Percentiles rank a stretch among this genome's conserved stretches.
Evolutionary conservation across 2,888 invertebrate species (phyloP).

Genomic region (Platynereis dumerilii): DNA sequence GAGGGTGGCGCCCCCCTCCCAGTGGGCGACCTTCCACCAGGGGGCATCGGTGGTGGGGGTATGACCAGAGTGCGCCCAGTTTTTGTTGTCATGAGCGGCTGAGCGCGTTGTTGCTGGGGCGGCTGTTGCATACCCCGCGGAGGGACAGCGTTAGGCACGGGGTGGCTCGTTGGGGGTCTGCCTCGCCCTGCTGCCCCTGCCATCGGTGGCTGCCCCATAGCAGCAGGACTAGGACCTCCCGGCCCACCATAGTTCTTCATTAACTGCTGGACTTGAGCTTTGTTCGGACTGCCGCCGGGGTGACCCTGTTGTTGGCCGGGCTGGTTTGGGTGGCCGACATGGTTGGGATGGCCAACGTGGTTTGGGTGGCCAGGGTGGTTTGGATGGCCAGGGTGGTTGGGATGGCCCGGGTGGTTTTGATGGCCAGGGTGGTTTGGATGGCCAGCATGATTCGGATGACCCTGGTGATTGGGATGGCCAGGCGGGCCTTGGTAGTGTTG

Average conservation of each 20-base stretch:
- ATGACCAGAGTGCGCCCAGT: constrained; percentile 13
- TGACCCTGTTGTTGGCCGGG: too few relatives aligned
- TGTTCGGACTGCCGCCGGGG: background rate
- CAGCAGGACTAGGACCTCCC: background rate
- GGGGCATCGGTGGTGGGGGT: constrained; percentile 19
- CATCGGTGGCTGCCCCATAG: background rate
- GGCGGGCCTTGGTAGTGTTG: too few relatives aligned
- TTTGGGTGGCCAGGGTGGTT: too few relatives aligned
- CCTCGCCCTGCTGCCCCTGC: background rate
- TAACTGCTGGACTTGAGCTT: constrained; percentile 8
- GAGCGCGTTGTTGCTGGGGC: background rate
- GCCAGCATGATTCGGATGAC: background rate
- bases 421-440: constrained; percentile 17
- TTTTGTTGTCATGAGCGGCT: background rate
- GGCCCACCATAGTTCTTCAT: constrained; percentile 4
- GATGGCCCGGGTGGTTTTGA: constrained; percentile 4
- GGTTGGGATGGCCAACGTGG: constrained; percentile 1
- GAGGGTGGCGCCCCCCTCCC: background rate
- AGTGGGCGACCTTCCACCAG: background rate
- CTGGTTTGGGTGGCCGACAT: constrained; percentile 10
- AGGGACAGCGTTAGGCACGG: background rate
- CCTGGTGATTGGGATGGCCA: too few relatives aligned
- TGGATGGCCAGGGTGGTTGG: constrained; percentile 12
- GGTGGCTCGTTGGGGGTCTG: background rate
- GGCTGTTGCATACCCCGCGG: too few relatives aligned